Percentiles rank a stretch among this genome's conserved stretches.
phyloP scores from a whole-genome alignment of 2,888 invertebrate genomes.

The Autographa pulchrina region DNA sequence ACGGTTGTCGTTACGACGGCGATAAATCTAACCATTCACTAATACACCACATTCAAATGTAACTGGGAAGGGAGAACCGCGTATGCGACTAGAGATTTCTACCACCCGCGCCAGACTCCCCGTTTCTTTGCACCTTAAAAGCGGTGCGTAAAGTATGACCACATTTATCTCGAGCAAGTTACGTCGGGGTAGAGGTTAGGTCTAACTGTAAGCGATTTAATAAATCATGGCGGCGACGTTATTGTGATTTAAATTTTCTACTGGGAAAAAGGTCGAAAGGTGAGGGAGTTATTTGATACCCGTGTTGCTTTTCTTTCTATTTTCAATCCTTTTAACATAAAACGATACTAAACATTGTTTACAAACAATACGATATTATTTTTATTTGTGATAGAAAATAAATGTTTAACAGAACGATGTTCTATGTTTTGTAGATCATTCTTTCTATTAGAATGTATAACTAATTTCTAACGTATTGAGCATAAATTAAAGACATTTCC shows the following conservation, averaged over 20 bases:
- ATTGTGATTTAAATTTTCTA: conserved; percentile 35
- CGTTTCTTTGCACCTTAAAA: conserved; percentile 70
- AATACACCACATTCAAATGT: conserved; percentile 86
- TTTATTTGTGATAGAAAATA: no score
- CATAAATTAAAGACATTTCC: no score
- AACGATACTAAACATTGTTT: no score
- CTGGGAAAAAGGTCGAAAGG: neutral
- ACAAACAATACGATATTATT: no score
- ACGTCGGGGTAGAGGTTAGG: conserved; percentile 55
- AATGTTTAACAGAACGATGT: no score
- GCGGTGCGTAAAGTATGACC: conserved; percentile 74
- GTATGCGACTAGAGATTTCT: conserved; percentile 65
- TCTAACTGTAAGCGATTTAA: conserved; percentile 43
- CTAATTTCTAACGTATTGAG: no score
- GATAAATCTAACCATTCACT: conserved; percentile 85
- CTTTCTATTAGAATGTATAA: no score
- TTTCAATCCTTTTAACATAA: neutral
- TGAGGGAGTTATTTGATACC: neutral
- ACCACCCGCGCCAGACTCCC: conserved; percentile 30
- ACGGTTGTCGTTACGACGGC: conserved; percentile 74
- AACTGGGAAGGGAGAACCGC: conserved; percentile 64
- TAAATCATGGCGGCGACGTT: conserved; percentile 40
- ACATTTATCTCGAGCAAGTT: conserved; percentile 70
- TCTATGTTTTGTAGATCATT: no score
- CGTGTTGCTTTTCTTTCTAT: neutral